phyloP scores from a whole-genome alignment of 2,888 invertebrate genomes.

The Colletes collaris region DNA sequence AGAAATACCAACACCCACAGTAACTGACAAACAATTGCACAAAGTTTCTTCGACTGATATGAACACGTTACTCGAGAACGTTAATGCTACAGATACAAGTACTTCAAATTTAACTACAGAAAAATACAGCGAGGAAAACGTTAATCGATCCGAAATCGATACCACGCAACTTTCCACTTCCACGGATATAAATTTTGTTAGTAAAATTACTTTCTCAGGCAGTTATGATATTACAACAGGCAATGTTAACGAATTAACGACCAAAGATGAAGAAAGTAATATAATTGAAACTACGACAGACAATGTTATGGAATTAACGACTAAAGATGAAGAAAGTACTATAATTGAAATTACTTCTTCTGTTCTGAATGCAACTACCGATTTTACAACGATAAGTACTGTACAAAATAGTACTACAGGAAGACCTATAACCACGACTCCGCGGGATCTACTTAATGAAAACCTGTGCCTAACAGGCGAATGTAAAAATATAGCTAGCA shows the following conservation, averaged over 20 bases:
- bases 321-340: background rate
- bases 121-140: background rate
- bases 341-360: background rate
- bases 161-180: background rate
- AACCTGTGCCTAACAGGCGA: slow-evolving; percentile 55
- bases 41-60: background rate
- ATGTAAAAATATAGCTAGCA: slow-evolving; percentile 72
- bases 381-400: background rate
- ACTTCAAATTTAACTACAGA: background rate
- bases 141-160: background rate
- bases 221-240: background rate
- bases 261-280: background rate
- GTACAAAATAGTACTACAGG: background rate
- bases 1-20: background rate
- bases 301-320: background rate
- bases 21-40: background rate
- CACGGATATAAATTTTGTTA: background rate
- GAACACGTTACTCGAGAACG: background rate
- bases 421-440: background rate
- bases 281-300: background rate
- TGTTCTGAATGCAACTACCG: background rate
- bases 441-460: background rate
- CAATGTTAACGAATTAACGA: background rate
- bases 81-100: background rate
- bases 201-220: background rate